A percentile compares a stretch with the other conserved stretches of the same genome.
These are phyloP conservation scores for Gadus chalcogrammus DNA, from an alignment of 2,113 vertebrate genomes.

Conservation along the genomic window DNA sequence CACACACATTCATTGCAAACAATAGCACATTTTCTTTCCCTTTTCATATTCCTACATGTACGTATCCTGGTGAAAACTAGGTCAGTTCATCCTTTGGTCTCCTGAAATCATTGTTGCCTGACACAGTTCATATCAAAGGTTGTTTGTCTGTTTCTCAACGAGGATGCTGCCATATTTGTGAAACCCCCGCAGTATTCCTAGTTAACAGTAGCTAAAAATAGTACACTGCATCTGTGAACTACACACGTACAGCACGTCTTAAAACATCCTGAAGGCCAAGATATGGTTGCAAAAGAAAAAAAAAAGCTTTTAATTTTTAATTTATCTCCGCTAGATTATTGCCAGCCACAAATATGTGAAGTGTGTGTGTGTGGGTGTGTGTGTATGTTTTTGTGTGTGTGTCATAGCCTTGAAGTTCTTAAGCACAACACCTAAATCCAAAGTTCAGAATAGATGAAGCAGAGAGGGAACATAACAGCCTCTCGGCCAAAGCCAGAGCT, in stretches of 20 bases:
- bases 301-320: too few relatives aligned
- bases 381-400: constrained; percentile 5
- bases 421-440: background rate
- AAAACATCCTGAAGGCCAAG: too few relatives aligned
- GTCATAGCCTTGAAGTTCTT: background rate
- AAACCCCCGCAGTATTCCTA: background rate
- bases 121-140: constrained; percentile 22
- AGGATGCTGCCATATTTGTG: constrained; percentile 24
- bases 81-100: constrained; percentile 39
- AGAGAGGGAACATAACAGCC: background rate
- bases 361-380: constrained; percentile 4
- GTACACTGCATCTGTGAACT: too few relatives aligned
- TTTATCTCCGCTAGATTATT: too few relatives aligned
- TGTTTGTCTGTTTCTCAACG: constrained; percentile 36
- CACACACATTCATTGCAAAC: too few relatives aligned
- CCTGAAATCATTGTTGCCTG: constrained; percentile 40
- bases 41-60: too few relatives aligned
- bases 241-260: too few relatives aligned
- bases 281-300: too few relatives aligned
- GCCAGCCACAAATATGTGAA: background rate
- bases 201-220: background rate
- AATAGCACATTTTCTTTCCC: too few relatives aligned
- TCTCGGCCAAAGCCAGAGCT: background rate
- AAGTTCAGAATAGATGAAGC: constrained; percentile 8
- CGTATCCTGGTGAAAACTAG: constrained; percentile 33